Conservation (phyloP, 2,888 invertebrate species). For the Idaea biselata region DNA sequence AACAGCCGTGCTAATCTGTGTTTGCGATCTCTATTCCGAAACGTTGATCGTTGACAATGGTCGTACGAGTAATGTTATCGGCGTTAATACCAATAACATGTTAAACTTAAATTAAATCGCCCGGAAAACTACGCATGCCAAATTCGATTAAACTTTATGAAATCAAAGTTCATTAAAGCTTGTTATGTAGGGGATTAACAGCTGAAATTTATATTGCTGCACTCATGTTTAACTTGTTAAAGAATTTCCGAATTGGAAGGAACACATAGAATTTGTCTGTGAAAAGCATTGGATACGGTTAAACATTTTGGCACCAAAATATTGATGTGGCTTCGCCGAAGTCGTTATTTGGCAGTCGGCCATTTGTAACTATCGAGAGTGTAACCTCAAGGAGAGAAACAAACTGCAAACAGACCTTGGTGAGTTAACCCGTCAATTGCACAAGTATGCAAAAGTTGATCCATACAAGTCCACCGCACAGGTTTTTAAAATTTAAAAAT, state of each 20-base stretch:
- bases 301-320: slow-evolving; percentile 46
- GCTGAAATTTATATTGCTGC: not conserved
- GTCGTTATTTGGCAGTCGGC: slow-evolving; percentile 55
- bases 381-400: slow-evolving; percentile 29
- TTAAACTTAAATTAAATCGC: slow-evolving; percentile 17
- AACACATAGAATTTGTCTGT: slow-evolving; percentile 16
- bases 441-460: too few relatives aligned
- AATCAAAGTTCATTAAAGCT: not conserved
- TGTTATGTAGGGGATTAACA: not conserved
- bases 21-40: slow-evolving; percentile 36
- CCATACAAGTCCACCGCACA: too few relatives aligned
- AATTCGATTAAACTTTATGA: not conserved
- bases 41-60: slow-evolving; percentile 39
- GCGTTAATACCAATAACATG: slow-evolving; percentile 24
- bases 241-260: slow-evolving; percentile 3
- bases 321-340: slow-evolving; percentile 46
- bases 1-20: slow-evolving; percentile 37
- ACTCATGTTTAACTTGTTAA: slow-evolving; percentile 6
- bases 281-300: slow-evolving; percentile 21
- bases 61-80: slow-evolving; percentile 30
- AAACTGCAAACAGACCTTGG: slow-evolving; percentile 21
- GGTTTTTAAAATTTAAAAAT: too few relatives aligned
- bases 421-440: not conserved
- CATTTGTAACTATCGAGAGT: slow-evolving; percentile 53
- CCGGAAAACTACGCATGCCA: slow-evolving; percentile 14